A percentile compares a stretch with the other conserved stretches of the same genome.
Conservation (phyloP, 2,113 vertebrate species). For the Otis tarda region DNA sequence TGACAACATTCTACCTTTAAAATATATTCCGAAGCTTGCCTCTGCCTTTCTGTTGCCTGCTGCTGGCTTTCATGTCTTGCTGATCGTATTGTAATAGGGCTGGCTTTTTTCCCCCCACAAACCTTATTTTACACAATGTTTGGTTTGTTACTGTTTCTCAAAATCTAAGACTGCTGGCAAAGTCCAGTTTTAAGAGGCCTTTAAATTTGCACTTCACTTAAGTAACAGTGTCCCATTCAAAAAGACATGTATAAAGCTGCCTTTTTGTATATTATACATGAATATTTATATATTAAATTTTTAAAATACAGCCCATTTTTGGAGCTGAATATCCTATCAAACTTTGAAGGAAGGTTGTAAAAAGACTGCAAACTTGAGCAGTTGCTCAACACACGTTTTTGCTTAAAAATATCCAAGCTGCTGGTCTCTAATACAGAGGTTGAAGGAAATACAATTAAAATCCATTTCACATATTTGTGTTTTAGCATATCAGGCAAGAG, state of each 20-base stretch:
- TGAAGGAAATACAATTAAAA: slow-evolving; percentile 65
- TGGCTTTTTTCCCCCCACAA: slow-evolving; percentile 29
- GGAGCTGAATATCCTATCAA: neutral
- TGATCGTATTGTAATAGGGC: slow-evolving; percentile 61
- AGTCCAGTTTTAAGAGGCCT: slow-evolving; percentile 51
- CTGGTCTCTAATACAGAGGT: slow-evolving; percentile 9
- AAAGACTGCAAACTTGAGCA: slow-evolving; percentile 23
- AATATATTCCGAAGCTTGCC: slow-evolving; percentile 69
- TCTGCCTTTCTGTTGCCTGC: slow-evolving; percentile 57
- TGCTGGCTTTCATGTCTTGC: slow-evolving; percentile 65
- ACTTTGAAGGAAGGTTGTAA: slow-evolving; percentile 7
- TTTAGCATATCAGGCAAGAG: slow-evolving; percentile 33
- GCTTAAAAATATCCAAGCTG: slow-evolving; percentile 21
- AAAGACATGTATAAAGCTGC: slow-evolving; percentile 16
- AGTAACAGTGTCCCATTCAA: slow-evolving; percentile 57
- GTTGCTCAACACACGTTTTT: slow-evolving; percentile 20
- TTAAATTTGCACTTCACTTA: slow-evolving; percentile 41
- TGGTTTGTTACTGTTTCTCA: slow-evolving; percentile 56
- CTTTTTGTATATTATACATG: slow-evolving; percentile 5
- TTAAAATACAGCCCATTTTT: slow-evolving; percentile 45
- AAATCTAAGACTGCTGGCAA: slow-evolving; percentile 32
- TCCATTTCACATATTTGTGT: slow-evolving; percentile 44
- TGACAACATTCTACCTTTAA: slow-evolving; percentile 74
- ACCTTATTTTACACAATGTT: slow-evolving; percentile 63
- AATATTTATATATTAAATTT: slow-evolving; percentile 63